Evolutionary conservation across 1,140 invertebrate species (phyloP).

Genomic region (Nebria ingens): DNA sequence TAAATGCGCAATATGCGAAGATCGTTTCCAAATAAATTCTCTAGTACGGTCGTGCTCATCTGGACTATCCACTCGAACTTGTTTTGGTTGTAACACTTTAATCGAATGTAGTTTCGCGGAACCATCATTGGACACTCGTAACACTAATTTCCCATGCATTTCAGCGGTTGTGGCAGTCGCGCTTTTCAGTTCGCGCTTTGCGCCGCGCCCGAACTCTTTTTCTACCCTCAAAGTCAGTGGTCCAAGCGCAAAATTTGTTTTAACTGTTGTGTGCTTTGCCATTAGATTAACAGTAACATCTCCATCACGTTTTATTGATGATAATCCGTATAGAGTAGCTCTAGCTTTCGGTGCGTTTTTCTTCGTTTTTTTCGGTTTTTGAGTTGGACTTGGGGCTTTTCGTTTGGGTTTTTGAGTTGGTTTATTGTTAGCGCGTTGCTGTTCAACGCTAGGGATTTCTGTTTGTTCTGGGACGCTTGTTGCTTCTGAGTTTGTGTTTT

Average conservation of each 20-base stretch:
- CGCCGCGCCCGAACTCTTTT: conserved; percentile 69
- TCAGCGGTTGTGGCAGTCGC: conserved; percentile 75
- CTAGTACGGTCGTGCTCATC: conserved; percentile 72
- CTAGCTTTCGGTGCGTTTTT: conserved; percentile 52
- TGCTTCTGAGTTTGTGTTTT: conserved; percentile 28
- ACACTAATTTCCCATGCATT: conserved; percentile 67
- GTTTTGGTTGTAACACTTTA: conserved; percentile 72
- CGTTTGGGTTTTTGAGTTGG: conserved; percentile 20
- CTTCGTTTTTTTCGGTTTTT: conserved; percentile 39
- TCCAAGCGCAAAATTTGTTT: conserved; percentile 67
- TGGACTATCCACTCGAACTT: conserved; percentile 68
- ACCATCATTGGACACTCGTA: conserved; percentile 64
- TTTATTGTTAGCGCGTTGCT: conserved; percentile 9
- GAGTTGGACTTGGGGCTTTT: conserved; percentile 22
- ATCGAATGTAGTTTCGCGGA: conserved; percentile 70
- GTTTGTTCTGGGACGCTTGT: conserved; percentile 19
- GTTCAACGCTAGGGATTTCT: conserved; percentile 14
- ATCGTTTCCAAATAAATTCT: conserved; percentile 70
- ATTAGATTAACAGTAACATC: conserved; percentile 70
- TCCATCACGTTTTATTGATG: conserved; percentile 60
- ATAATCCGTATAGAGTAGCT: conserved; percentile 67
- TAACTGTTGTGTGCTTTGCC: conserved; percentile 66
- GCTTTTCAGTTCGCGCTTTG: conserved; percentile 64
- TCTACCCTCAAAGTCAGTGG: conserved; percentile 68
- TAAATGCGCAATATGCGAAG: conserved; percentile 67